Base-by-base conservation (phyloP, 2,797 vertebrate genomes). In the Cetoscarus ocellatus region DNA sequence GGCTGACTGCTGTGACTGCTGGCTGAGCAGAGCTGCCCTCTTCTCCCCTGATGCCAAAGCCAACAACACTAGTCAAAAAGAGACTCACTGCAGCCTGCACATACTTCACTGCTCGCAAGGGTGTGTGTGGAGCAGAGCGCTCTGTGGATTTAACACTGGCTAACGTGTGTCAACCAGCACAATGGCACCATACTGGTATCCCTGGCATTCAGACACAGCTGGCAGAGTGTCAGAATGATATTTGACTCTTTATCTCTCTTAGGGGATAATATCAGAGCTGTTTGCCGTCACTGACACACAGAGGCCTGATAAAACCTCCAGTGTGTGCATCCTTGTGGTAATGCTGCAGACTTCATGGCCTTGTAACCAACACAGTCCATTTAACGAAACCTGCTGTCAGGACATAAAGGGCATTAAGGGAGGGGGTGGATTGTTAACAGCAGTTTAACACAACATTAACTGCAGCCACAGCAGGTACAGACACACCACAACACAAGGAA, bases 1-100 rank as follows among this genome's bases (percentile, higher is more conserved):
- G 81, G 81, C 77, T 88, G 90, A 88, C 76, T 79, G 83, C 77
- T 79, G 73, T 66, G 87, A 77, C 82, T 89, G 77, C 81, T 52
- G 80, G 80, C 72, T 82, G 76, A 80, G 80, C 75, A 75, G 44
- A 50, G 78, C 77, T 84, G 73, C 73, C 80, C 78, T 83, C 82
- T 75, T 67, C 75, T 66, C 56, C 73, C 58, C 67, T 19, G 35
- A 65, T 70, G 77, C 81, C 84, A 77, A 77, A 85, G 70, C 82
- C 77, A 71, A 80, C 84, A 73, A 66, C 18, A 47, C 76, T 58
- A 79, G 78, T 89, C 75, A 87, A 90, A 86, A 89, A 77, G 77
- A 84, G 77, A 61, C 75, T 73, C 43, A 10, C 75, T 67, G 81
- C 49, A 75, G 70, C 72, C 69, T 19, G 67, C 66, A 64, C 69